Conservation (phyloP, 2,888 invertebrate species). For the Lycaena phlaeas region DNA sequence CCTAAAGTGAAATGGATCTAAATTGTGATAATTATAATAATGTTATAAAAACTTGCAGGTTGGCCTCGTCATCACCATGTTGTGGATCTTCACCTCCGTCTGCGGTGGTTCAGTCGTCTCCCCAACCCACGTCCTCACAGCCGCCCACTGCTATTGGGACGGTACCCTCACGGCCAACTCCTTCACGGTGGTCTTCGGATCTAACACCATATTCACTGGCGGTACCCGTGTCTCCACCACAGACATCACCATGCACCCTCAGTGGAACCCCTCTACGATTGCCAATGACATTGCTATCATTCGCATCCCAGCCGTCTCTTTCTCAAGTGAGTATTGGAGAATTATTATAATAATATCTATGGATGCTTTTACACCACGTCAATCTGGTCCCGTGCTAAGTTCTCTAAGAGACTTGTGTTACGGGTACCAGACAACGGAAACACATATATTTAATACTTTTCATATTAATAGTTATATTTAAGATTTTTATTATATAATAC, state of each 20-base stretch:
- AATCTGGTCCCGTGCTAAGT: too few species aligned
- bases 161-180: constrained; percentile 28
- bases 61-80: constrained; percentile 35
- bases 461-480: too few species aligned
- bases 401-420: too few species aligned
- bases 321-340: constrained; percentile 28
- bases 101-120: constrained; percentile 38
- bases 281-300: constrained; percentile 36
- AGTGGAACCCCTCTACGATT: constrained; percentile 28
- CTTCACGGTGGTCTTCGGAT: constrained; percentile 37
- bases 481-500: too few species aligned
- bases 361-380: too few species aligned
- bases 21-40: too few species aligned
- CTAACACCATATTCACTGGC: constrained; percentile 34
- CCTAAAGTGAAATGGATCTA: too few species aligned
- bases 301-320: constrained; percentile 20
- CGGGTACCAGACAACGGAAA: too few species aligned
- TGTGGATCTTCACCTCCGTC: constrained; percentile 31
- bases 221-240: constrained; percentile 28
- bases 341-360: too few species aligned
- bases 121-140: constrained; percentile 28
- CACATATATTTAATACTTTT: too few species aligned
- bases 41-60: too few species aligned
- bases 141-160: constrained; percentile 37
- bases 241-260: constrained; percentile 28